phyloP scores from a whole-genome alignment of 1,140 invertebrate genomes.

The Hylaeus anthracinus region DNA sequence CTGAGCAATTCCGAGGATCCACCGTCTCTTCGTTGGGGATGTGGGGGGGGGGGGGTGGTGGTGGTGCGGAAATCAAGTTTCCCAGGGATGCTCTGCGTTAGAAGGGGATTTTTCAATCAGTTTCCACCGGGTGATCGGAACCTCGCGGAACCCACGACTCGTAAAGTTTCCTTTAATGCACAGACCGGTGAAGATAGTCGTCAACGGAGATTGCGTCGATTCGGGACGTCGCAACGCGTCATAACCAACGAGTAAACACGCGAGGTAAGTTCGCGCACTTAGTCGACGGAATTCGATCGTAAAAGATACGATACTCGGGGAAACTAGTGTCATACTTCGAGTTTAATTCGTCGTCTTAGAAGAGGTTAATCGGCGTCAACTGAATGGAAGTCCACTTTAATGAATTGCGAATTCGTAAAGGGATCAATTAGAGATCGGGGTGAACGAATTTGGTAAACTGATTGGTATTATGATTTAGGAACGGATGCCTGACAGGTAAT shows the following conservation, averaged over 20 bases:
- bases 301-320: neutral
- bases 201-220: neutral
- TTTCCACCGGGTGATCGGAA: neutral
- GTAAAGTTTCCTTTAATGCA: conserved; percentile 13
- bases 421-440: conserved; percentile 11
- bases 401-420: conserved; percentile 21
- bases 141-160: neutral
- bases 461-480: neutral
- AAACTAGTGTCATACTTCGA: conserved; percentile 1
- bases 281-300: conserved; percentile 11
- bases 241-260: conserved; percentile 9
- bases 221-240: neutral
- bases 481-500: neutral
- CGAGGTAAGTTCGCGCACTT: neutral
- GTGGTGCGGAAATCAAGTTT: conserved; percentile 10
- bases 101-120: conserved; percentile 2
- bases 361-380: neutral
- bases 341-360: conserved; percentile 5
- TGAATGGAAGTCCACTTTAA: conserved; percentile 23
- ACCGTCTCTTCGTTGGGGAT: too few species aligned
- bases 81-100: neutral
- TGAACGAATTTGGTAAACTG: conserved; percentile 13
- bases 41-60: too few species aligned
- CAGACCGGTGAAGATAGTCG: neutral
- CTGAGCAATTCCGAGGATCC: too few species aligned